Percentiles rank a stretch among this genome's conserved stretches.
phyloP scores from a whole-genome alignment of 2,113 vertebrate species.

The Misgurnus mizolepis region DNA sequence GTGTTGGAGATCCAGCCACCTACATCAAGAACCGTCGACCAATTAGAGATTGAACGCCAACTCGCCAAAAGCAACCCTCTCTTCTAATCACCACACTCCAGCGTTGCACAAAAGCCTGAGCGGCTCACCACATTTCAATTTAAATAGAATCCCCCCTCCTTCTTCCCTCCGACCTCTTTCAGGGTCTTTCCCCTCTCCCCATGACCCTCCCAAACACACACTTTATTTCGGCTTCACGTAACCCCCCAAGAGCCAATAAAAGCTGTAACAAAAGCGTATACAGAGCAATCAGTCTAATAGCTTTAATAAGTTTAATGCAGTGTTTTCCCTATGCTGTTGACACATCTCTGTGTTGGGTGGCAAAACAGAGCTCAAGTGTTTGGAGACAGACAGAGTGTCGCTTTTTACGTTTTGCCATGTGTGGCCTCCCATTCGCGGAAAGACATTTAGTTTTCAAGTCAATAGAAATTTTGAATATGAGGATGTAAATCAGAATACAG shows the following conservation, averaged over 20 bases:
- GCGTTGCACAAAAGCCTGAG: slow-evolving; percentile 68
- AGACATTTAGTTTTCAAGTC: no score
- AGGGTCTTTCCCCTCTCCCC: slow-evolving; percentile 18
- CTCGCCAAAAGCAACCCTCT: slow-evolving; percentile 65
- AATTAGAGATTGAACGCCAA: slow-evolving; percentile 67
- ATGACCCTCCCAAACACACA: slow-evolving; percentile 51
- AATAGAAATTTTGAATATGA: no score
- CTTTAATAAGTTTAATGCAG: slow-evolving; percentile 75
- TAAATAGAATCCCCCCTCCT: slow-evolving; percentile 67
- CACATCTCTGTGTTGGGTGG: slow-evolving; percentile 75
- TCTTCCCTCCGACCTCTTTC: not conserved
- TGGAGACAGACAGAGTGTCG: slow-evolving; percentile 60
- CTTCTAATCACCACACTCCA: slow-evolving; percentile 74
- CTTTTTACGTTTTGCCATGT: not conserved
- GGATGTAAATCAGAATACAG: no score
- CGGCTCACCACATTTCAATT: slow-evolving; percentile 72
- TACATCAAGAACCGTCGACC: slow-evolving; percentile 64
- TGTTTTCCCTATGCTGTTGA: slow-evolving; percentile 70
- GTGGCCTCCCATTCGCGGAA: not conserved
- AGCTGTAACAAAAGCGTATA: slow-evolving; percentile 60
- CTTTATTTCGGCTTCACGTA: slow-evolving; percentile 50
- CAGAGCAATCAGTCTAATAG: slow-evolving; percentile 78
- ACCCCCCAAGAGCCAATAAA: slow-evolving; percentile 66
- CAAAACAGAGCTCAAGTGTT: slow-evolving; percentile 78
- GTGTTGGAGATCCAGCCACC: slow-evolving; percentile 56